A percentile compares a stretch with the other conserved stretches of the same genome.
Conservation (phyloP, 2,113 vertebrate species). For the Setophaga coronata region DNA sequence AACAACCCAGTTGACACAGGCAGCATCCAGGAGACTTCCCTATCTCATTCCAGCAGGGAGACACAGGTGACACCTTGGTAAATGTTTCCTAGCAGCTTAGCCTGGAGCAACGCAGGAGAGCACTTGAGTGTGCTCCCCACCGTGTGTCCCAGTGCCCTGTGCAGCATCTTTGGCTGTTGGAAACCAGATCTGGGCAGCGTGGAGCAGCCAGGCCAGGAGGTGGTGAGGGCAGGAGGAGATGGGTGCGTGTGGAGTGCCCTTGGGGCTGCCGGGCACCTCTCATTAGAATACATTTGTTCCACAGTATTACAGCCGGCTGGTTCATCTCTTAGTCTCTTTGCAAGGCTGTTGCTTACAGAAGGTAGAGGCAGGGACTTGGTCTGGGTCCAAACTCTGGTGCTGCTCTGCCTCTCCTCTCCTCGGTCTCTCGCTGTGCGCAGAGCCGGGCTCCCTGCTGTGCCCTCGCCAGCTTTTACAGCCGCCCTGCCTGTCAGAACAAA, state of each 20-base stretch:
- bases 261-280: constrained; percentile 80
- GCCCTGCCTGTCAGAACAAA: constrained; percentile 93
- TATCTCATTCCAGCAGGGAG: neutral
- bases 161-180: neutral
- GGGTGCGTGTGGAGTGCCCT: neutral
- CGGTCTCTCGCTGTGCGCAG: constrained; percentile 78
- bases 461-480: constrained; percentile 85
- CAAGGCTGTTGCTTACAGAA: constrained; percentile 86
- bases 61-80: neutral
- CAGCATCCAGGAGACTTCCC: neutral
- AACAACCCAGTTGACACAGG: neutral
- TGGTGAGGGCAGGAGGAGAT: neutral
- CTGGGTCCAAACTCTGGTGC: constrained; percentile 82
- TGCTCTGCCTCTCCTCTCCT: constrained; percentile 69
- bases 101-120: neutral
- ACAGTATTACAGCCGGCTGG: constrained; percentile 84
- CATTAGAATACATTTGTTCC: constrained; percentile 89
- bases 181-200: neutral
- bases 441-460: constrained; percentile 84
- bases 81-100: neutral
- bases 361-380: constrained; percentile 91
- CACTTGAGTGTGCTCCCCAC: rapidly evolving
- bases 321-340: constrained; percentile 51
- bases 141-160: neutral
- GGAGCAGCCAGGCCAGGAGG: constrained; percentile 7